phyloP scores from a whole-genome alignment of 2,888 invertebrate genomes.

The Cerastoderma edule region DNA sequence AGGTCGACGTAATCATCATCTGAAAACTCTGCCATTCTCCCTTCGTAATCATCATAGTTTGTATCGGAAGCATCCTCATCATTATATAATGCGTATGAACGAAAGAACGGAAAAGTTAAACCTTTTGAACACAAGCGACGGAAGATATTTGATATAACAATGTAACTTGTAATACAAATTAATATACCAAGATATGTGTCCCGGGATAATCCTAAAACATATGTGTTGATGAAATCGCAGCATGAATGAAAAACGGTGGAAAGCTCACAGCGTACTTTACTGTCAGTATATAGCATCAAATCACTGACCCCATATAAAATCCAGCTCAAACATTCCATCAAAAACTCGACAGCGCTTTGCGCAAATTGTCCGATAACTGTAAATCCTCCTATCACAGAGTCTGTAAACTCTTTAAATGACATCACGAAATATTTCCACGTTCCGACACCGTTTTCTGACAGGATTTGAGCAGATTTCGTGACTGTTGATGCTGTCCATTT shows the following conservation, averaged over 20 bases:
- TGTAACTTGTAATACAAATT: conserved; percentile 51
- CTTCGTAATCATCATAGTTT: conserved; percentile 32
- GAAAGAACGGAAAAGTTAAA: conserved; percentile 65
- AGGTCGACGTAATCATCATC: conserved; percentile 69
- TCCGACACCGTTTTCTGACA: conserved; percentile 52
- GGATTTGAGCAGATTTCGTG: conserved; percentile 42
- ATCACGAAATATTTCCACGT: conserved; percentile 59
- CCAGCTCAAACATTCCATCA: conserved; percentile 36
- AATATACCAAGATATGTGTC: conserved; percentile 75
- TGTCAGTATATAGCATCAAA: conserved; percentile 46
- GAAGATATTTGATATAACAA: conserved; percentile 56
- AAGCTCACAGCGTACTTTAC: conserved; percentile 28
- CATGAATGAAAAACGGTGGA: conserved; percentile 31
- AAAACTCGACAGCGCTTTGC: conserved; percentile 21
- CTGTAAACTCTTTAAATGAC: conserved; percentile 46
- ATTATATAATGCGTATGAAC: conserved; percentile 5
- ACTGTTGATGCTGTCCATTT: conserved; percentile 61
- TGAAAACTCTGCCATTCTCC: conserved; percentile 60
- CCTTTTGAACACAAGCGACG: conserved; percentile 60
- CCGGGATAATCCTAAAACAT: conserved; percentile 60
- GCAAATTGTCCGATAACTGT: conserved; percentile 44
- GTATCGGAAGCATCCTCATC: conserved; percentile 34
- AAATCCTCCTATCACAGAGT: conserved; percentile 54
- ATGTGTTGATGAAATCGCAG: conserved; percentile 56
- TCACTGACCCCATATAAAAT: conserved; percentile 38